Evolutionary conservation across 2,113 vertebrate species (phyloP).

Genomic region (Seriola rivoliana): DNA sequence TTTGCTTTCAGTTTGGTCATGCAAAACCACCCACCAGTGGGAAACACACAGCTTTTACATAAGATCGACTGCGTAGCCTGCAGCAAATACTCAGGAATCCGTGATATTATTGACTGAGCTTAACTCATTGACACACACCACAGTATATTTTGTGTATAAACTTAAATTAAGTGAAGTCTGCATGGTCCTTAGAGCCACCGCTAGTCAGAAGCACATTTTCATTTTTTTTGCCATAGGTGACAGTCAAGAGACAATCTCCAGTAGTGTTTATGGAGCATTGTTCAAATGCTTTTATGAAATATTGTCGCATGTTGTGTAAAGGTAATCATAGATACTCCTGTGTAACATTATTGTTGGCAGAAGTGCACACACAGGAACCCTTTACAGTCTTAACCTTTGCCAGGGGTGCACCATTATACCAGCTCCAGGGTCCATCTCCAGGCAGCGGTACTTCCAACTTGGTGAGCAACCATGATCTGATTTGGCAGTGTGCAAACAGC

Average conservation of each 20-base stretch:
- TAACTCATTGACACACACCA: background rate
- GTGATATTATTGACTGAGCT: slow-evolving; percentile 18
- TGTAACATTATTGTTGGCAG: background rate
- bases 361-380: background rate
- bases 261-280: no score
- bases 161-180: background rate
- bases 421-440: background rate
- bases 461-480: no score
- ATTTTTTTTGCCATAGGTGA: background rate
- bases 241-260: background rate
- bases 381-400: background rate
- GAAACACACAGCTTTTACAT: slow-evolving; percentile 44
- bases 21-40: slow-evolving; percentile 61
- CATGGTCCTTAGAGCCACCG: background rate
- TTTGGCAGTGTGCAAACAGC: no score
- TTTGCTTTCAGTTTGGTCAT: slow-evolving; percentile 57
- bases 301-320: background rate
- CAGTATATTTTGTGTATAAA: background rate
- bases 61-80: slow-evolving; percentile 18
- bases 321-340: background rate
- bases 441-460: background rate
- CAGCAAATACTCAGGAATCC: background rate
- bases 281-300: no score
- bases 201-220: background rate
- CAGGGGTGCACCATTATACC: background rate